A percentile compares a stretch with the other conserved stretches of the same genome.
These are phyloP conservation scores for Lasioglossum pauxillum DNA, from an alignment of 2,888 invertebrate genomes.

Conservation along the genomic window DNA sequence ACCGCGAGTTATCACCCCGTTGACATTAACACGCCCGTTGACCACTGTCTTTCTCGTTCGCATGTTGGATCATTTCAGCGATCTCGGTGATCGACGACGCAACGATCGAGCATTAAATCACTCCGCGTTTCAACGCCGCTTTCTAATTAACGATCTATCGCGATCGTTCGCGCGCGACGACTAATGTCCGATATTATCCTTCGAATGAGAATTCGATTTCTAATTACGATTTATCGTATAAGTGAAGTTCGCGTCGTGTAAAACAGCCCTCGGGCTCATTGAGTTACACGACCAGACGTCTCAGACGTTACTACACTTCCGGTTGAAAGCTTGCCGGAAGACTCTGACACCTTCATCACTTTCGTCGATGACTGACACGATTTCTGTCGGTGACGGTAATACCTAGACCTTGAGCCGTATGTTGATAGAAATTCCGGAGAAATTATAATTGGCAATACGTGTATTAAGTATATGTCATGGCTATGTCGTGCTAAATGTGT, in stretches of 20 bases:
- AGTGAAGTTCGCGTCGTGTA: constrained; percentile 13
- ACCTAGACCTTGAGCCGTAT: background rate
- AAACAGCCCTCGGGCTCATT: constrained; percentile 9
- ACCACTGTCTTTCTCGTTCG: background rate
- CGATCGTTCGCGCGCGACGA: background rate
- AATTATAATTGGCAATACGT: background rate
- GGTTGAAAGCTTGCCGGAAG: constrained; percentile 7
- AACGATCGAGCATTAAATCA: background rate
- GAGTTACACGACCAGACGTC: background rate
- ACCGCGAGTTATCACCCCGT: constrained; percentile 16
- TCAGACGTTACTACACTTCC: constrained; percentile 28
- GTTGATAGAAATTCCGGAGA: background rate
- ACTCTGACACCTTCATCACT: background rate
- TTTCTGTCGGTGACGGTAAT: background rate
- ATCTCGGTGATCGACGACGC: background rate
- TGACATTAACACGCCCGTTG: background rate
- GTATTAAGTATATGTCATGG: no score
- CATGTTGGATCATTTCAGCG: background rate
- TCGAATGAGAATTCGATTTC: constrained; percentile 19
- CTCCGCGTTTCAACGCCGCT: background rate
- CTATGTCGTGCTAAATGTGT: no score
- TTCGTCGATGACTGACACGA: background rate
- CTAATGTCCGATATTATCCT: background rate
- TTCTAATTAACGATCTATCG: constrained; percentile 35
- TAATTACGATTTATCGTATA: constrained; percentile 40